Evolutionary conservation across 2,113 vertebrate genomes (phyloP).

Genomic region (Ammospiza caudacuta): DNA sequence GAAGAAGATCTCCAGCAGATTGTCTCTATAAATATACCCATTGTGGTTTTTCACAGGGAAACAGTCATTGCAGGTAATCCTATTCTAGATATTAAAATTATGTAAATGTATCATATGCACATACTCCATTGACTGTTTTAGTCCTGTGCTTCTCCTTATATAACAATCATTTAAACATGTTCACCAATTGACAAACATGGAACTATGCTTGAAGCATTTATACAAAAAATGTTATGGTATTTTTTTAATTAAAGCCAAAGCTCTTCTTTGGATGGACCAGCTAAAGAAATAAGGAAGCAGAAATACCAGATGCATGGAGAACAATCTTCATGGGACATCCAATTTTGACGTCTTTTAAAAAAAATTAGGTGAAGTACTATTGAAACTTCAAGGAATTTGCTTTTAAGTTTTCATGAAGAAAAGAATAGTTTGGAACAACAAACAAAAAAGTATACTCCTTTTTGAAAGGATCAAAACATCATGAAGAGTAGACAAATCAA

Average conservation of each 20-base stretch:
- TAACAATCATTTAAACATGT: neutral
- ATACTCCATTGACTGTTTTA: neutral
- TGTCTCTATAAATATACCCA: neutral
- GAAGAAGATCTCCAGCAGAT: neutral
- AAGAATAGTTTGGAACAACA: neutral
- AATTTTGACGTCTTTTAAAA: neutral
- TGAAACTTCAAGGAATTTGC: neutral
- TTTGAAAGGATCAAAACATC: neutral
- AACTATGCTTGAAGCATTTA: neutral
- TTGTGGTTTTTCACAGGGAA: neutral
- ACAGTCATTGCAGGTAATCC: neutral
- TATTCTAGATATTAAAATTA: neutral
- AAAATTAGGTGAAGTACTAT: neutral
- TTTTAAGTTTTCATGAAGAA: neutral
- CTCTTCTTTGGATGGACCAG: neutral
- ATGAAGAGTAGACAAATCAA: neutral
- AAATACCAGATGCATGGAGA: neutral
- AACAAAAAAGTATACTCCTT: neutral
- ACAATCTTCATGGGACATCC: neutral
- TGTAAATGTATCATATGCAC: neutral
- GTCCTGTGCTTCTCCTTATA: neutral
- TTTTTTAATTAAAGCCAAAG: neutral
- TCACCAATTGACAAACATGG: neutral
- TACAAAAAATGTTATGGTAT: neutral
- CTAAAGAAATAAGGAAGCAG: neutral